Percentiles rank a stretch among this genome's conserved stretches.
phyloP scores from a whole-genome alignment of 2,113 vertebrate genomes.

The Caloenas nicobarica region DNA sequence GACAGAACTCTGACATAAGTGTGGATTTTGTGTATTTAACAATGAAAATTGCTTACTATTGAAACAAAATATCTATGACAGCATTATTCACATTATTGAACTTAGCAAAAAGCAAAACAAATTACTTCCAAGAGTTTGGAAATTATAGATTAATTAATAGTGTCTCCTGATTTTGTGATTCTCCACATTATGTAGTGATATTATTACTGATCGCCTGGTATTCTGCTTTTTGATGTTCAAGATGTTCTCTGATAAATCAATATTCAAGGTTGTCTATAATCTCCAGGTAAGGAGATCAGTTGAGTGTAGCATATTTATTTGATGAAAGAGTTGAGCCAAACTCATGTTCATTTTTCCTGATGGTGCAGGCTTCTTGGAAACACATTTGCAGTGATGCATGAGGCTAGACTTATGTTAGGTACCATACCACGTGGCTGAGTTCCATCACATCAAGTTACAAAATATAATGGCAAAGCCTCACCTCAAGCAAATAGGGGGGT shows the following conservation, averaged over 20 bases:
- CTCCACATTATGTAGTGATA: background rate
- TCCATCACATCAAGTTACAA: background rate
- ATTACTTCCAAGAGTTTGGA: background rate
- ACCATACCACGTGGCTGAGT: accelerated
- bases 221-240: background rate
- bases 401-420: background rate
- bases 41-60: background rate
- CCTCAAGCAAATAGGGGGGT: background rate
- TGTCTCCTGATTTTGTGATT: background rate
- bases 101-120: background rate
- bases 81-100: background rate
- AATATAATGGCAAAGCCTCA: background rate
- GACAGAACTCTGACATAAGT: background rate
- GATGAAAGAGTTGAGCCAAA: background rate
- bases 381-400: background rate
- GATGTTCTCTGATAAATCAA: background rate
- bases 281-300: background rate
- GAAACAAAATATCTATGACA: background rate
- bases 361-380: background rate
- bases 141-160: background rate
- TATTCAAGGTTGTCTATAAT: background rate
- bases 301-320: background rate
- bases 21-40: background rate
- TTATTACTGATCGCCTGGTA: background rate
- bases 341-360: background rate